Evolutionary conservation across 2,888 invertebrate species (phyloP).

Genomic region (Hofmannophila pseudospretella): DNA sequence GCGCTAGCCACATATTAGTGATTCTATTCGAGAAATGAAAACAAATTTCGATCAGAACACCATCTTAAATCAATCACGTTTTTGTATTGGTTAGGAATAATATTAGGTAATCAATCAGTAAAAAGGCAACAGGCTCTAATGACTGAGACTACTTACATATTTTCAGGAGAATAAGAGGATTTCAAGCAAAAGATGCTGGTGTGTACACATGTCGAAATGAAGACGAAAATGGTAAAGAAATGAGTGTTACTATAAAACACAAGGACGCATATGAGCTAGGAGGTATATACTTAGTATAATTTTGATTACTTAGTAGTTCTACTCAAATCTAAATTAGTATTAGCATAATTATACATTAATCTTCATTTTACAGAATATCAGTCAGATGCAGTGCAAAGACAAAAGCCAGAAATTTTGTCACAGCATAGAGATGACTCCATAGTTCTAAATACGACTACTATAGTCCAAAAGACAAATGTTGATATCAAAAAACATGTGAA

Average conservation of each 20-base stretch:
- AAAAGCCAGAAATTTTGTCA: conserved; percentile 50
- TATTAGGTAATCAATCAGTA: neutral
- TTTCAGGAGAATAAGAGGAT: conserved; percentile 66
- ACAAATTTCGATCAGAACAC: conserved; percentile 40
- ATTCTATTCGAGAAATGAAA: conserved; percentile 43
- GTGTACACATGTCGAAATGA: conserved; percentile 61
- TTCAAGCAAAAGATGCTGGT: conserved; percentile 65
- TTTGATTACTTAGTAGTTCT: neutral
- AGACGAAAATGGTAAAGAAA: conserved; percentile 38
- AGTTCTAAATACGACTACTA: conserved; percentile 38
- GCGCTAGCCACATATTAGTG: conserved; percentile 25
- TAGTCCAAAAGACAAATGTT: conserved; percentile 20
- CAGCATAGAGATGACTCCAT: conserved; percentile 37
- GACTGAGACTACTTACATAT: too few species aligned
- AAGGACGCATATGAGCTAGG: conserved; percentile 32
- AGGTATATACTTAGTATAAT: conserved; percentile 30
- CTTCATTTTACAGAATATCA: conserved; percentile 48
- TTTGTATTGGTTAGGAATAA: conserved; percentile 5
- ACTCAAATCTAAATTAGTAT: too few species aligned
- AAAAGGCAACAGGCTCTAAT: neutral
- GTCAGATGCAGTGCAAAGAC: conserved; percentile 49
- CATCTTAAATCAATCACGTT: conserved; percentile 32
- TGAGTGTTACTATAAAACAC: conserved; percentile 47
- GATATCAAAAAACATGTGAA: conserved; percentile 28
- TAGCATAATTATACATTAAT: too few species aligned